Percentiles rank a stretch among this genome's conserved stretches.
Evolutionary conservation across 2,797 vertebrate genomes (phyloP).

Genomic region (Ptychobarbus kaznakovi): DNA sequence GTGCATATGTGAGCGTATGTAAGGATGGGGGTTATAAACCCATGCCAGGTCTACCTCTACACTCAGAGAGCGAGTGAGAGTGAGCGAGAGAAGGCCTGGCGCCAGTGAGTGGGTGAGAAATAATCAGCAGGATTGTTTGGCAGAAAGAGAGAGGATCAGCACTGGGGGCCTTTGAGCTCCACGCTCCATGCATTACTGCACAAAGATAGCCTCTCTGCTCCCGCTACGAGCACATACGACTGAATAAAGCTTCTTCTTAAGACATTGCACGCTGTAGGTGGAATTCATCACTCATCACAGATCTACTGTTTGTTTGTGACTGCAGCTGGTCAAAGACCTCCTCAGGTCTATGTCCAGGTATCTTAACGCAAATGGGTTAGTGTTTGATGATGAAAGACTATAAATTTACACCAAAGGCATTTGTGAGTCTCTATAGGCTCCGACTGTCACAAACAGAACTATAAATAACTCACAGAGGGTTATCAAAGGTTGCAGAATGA

Average conservation of each 20-base stretch:
- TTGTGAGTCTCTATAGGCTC: conserved; percentile 9
- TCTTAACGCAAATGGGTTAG: not conserved
- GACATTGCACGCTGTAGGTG: conserved; percentile 35
- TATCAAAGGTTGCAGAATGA: conserved; percentile 37
- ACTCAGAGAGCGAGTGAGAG: not conserved
- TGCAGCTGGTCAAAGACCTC: not conserved
- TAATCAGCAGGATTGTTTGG: conserved; percentile 42
- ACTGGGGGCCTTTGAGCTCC: conserved; percentile 23
- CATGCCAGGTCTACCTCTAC: conserved; percentile 43
- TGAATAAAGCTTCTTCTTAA: conserved; percentile 41
- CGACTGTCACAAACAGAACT: conserved; percentile 21
- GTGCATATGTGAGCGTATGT: not conserved
- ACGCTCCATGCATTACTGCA: conserved; percentile 37
- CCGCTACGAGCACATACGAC: conserved; percentile 16
- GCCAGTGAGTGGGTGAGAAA: conserved; percentile 49
- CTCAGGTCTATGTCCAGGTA: conserved; percentile 3
- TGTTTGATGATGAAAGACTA: conserved; percentile 26
- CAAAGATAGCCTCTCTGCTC: conserved; percentile 54
- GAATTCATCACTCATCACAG: conserved; percentile 39
- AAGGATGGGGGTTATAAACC: not conserved
- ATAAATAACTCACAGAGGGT: conserved; percentile 44
- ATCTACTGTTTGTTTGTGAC: not conserved
- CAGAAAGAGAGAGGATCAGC: conserved; percentile 39
- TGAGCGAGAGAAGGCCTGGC: conserved; percentile 35
- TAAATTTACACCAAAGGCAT: conserved; percentile 31